phyloP scores from a whole-genome alignment of 2,888 invertebrate species.

The Dynastes tityus region DNA sequence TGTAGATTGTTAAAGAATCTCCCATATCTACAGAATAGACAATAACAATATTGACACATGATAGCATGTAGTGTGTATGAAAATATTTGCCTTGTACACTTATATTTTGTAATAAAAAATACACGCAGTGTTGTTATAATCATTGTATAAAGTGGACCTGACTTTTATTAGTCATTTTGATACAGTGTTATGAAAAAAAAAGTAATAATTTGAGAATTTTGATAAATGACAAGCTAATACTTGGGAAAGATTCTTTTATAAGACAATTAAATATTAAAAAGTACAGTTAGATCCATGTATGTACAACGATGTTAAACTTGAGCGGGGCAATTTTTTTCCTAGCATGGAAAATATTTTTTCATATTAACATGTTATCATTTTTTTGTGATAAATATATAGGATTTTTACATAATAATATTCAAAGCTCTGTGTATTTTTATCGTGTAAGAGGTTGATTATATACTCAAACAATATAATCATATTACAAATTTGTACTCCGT shows the following conservation, averaged over 20 bases:
- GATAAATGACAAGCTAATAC: too few relatives aligned
- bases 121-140: constrained; percentile 9
- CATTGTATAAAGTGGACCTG: constrained; percentile 3
- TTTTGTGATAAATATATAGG: constrained; percentile 24
- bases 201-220: too few relatives aligned
- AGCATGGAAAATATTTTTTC: not conserved
- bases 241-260: too few relatives aligned
- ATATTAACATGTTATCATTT: constrained; percentile 17
- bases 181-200: too few relatives aligned
- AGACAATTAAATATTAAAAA: too few relatives aligned
- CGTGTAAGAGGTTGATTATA: constrained; percentile 41
- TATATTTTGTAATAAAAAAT: constrained; percentile 30
- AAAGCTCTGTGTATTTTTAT: constrained; percentile 33
- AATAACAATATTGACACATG: constrained; percentile 34
- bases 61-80: constrained; percentile 29
- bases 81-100: constrained; percentile 34
- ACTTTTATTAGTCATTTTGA: not conserved
- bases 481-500: constrained; percentile 40
- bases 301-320: not conserved
- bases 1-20: constrained; percentile 28
- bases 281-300: too few relatives aligned
- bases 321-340: not conserved
- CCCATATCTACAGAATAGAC: constrained; percentile 28
- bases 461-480: constrained; percentile 38
- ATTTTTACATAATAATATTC: constrained; percentile 34